These are phyloP conservation scores for Paedocypris sp. DNA, from an alignment of 2,113 vertebrate genomes.

Conservation along the genomic window DNA sequence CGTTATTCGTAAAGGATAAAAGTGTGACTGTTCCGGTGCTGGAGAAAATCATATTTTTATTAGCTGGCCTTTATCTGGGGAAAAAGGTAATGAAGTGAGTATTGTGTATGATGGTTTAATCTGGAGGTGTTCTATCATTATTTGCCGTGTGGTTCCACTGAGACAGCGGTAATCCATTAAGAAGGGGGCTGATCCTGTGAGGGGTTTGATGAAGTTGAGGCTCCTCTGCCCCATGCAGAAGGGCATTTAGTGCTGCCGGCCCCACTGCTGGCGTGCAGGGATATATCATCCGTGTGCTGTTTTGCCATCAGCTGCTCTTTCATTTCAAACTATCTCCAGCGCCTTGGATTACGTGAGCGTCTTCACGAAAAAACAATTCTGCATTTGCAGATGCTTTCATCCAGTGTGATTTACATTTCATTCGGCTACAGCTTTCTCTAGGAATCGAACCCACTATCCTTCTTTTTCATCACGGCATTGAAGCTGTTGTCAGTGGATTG, in stretches of 20 bases:
- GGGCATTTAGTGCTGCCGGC: constrained; percentile 42
- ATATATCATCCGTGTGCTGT: constrained; percentile 36
- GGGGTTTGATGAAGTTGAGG: constrained; percentile 45
- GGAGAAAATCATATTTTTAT: constrained; percentile 63
- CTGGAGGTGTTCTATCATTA: constrained; percentile 70
- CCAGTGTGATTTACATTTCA: too few relatives aligned
- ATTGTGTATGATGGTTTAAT: constrained; percentile 70
- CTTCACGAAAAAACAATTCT: too few relatives aligned
- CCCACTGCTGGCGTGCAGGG: constrained; percentile 26
- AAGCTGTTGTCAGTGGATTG: too few relatives aligned
- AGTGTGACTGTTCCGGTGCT: constrained; percentile 53
- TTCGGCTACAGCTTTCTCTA: too few relatives aligned
- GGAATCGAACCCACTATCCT: too few relatives aligned
- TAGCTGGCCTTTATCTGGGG: constrained; percentile 56
- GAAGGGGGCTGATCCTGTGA: constrained; percentile 50
- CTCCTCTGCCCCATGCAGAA: constrained; percentile 47
- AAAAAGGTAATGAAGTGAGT: constrained; percentile 64
- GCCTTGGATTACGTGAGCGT: constrained; percentile 10
- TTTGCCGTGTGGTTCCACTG: constrained; percentile 62
- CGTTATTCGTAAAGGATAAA: constrained; percentile 55
- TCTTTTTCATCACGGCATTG: too few relatives aligned
- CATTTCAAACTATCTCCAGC: constrained; percentile 6
- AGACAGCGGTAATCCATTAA: constrained; percentile 74
- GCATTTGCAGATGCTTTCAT: too few relatives aligned
- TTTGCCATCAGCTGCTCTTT: constrained; percentile 28